Percentiles rank a stretch among this genome's conserved stretches.
These are phyloP conservation scores for Drosophila anomelani DNA, from an alignment of 2,888 invertebrate genomes.

Conservation along the genomic window DNA sequence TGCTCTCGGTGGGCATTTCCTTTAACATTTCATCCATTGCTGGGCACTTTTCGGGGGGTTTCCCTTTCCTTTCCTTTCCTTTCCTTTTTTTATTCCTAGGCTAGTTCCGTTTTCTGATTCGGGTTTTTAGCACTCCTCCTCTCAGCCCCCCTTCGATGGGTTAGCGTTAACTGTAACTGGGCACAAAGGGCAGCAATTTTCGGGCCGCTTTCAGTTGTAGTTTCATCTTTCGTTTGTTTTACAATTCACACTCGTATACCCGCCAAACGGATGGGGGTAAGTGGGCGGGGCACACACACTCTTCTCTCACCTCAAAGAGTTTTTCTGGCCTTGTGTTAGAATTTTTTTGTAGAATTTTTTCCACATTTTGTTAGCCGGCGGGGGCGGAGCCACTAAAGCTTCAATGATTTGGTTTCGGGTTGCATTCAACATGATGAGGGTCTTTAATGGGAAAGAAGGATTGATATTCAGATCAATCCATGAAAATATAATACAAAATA, in stretches of 20 bases:
- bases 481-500: background rate
- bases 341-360: constrained; percentile 28
- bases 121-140: constrained; percentile 27
- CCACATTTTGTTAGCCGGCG: constrained; percentile 9
- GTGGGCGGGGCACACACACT: background rate
- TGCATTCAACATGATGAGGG: constrained; percentile 24
- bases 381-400: constrained; percentile 2
- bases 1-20: constrained; percentile 63
- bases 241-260: constrained; percentile 38
- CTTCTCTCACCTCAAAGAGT: constrained; percentile 62
- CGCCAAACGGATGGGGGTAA: background rate
- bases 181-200: constrained; percentile 68
- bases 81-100: constrained; percentile 1
- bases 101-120: constrained; percentile 41
- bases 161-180: constrained; percentile 47
- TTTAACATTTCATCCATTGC: constrained; percentile 54
- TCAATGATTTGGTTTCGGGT: constrained; percentile 40
- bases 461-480: background rate
- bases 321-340: constrained; percentile 51
- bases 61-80: background rate
- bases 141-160: constrained; percentile 25
- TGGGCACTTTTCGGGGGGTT: constrained; percentile 29
- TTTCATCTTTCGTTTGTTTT: constrained; percentile 71
- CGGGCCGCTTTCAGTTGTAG: constrained; percentile 51
- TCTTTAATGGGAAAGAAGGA: background rate